Percentiles rank a stretch among this genome's conserved stretches.
phyloP scores from a whole-genome alignment of 2,888 invertebrate species.

The Dryomyza anilis region DNA sequence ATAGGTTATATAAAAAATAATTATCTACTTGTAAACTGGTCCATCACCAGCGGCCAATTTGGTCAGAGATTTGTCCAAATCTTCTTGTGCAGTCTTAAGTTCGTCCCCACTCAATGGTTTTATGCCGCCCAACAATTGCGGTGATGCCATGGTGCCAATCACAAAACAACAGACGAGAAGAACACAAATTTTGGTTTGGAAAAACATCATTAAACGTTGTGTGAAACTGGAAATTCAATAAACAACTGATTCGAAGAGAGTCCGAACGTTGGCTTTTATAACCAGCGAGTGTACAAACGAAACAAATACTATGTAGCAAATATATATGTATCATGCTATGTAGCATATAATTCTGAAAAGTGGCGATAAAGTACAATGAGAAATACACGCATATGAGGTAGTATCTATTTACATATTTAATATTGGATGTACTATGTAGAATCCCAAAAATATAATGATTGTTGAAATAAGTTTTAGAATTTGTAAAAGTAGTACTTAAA shows the following conservation, averaged over 20 bases:
- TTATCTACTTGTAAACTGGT: slow-evolving; percentile 36
- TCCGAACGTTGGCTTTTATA: no score
- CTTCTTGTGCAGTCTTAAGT: slow-evolving; percentile 11
- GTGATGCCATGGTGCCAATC: neutral
- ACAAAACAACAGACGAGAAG: neutral
- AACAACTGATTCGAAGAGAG: neutral
- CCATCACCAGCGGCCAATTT: slow-evolving; percentile 38
- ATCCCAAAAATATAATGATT: no score
- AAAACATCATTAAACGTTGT: neutral
- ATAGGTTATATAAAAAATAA: neutral
- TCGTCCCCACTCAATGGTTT: neutral
- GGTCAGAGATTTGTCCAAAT: slow-evolving; percentile 31
- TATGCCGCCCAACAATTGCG: neutral
- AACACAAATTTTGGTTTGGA: neutral
- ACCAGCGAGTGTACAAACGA: no score
- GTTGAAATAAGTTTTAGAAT: no score
- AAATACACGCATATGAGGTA: no score
- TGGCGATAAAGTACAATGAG: no score
- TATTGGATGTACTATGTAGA: no score
- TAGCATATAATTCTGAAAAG: no score
- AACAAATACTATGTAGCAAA: no score
- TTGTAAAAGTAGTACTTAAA: no score
- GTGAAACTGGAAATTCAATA: neutral
- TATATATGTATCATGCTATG: no score
- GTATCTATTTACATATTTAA: no score